Evolutionary conservation across 1,140 invertebrate species (phyloP), one percentile per base, ranked within the genome.

Genomic region (Chrysoperla carnea): DNA sequence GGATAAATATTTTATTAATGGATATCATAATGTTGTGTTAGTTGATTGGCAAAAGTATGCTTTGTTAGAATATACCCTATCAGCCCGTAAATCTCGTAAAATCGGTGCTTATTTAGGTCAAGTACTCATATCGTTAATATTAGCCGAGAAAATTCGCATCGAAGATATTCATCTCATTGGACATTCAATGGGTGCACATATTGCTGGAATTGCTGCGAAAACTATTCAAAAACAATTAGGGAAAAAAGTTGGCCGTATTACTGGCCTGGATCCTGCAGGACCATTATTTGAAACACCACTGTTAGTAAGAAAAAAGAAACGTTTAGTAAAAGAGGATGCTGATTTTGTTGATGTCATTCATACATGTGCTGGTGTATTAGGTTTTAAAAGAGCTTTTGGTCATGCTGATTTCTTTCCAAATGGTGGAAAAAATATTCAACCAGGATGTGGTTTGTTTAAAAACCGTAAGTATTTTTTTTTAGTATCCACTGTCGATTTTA

Each of bases 261-360:
- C 77, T 15, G 79, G 72, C 12, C 50, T 83, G 28, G 79, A 84
- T 57, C 79, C 79, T 8, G 77, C 79, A 0, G 73, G 72, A 2
- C 77, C 77, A 0, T 69, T 41, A n/a, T 41, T 31, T 33, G 40
- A 41, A 41, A 41, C 1, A 29, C 40, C 40, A 6, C 29, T 45
- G 7, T 29, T 36, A 23, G 36, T 31, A 33, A 15, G n/a, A 14
- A 55, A 63, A 5, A 66, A 73, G 40, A 78, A 75, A 1, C 74
- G 81, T 9, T 57, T 90, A n/a, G 68, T 75, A n/a, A 57, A 70
- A 9, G 66, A 67, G 0, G 86, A 90, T 55, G 89, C 89, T 0
- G 52, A 64, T 5, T 91, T 92, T 56, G 88, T 94, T 7, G 90
- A 93, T 57, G 76, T 90, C 6, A 81, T 93, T 41, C 89, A 95